Evolutionary conservation across 1,140 invertebrate species (phyloP).

Genomic region (Glomeris maerens): DNA sequence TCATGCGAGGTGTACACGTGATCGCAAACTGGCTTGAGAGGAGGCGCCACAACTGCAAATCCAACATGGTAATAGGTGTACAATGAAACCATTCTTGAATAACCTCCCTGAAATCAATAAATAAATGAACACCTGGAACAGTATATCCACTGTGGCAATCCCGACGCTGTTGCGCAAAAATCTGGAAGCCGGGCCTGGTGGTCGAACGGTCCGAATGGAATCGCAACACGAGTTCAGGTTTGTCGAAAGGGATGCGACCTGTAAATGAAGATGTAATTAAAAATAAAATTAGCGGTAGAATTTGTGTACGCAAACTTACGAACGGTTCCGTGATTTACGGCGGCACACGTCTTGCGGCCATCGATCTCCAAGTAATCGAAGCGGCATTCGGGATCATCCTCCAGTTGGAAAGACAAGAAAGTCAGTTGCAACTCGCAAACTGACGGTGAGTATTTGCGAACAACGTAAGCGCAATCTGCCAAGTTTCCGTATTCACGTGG

Average conservation of each 20-base stretch:
- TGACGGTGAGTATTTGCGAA: not conserved
- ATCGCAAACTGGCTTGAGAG: not conserved
- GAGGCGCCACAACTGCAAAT: not conserved
- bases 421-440: conserved; percentile 19
- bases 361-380: conserved; percentile 21
- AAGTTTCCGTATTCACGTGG: not conserved
- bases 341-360: conserved; percentile 20
- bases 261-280: not conserved
- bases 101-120: not conserved
- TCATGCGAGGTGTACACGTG: not conserved
- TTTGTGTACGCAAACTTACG: not conserved
- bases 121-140: not conserved
- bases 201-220: not conserved
- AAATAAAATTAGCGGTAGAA: not conserved
- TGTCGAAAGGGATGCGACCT: not conserved
- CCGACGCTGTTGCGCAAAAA: conserved; percentile 1
- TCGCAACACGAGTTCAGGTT: not conserved
- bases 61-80: conserved; percentile 6
- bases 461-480: not conserved
- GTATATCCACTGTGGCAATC: not conserved
- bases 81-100: conserved; percentile 11
- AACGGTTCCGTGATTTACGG: conserved; percentile 11
- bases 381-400: conserved; percentile 16
- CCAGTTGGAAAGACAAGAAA: conserved; percentile 20
- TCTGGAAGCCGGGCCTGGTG: not conserved